A percentile compares a stretch with the other conserved stretches of the same genome.
Conservation (phyloP, 30 jellyfish, hydroid and myxozoan species). For the Cassiopea andromeda region DNA sequence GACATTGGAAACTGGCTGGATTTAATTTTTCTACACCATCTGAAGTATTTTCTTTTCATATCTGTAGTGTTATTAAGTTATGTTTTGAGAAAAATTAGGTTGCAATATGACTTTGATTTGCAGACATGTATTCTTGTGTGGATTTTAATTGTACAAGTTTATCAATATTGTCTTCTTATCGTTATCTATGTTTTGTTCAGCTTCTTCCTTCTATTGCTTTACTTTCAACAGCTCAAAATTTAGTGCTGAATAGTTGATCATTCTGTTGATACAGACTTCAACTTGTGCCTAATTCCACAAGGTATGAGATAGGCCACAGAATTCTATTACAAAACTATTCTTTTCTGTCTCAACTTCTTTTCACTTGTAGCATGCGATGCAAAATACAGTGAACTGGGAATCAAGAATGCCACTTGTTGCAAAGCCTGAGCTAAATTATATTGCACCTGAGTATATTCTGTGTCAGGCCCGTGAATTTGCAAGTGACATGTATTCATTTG, state of each 20-base stretch:
- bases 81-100: too few relatives aligned
- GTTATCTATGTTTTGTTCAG: not conserved
- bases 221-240: too few relatives aligned
- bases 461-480: conserved; percentile 64
- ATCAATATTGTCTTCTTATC: not conserved
- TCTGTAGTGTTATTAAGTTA: too few relatives aligned
- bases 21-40: conserved; percentile 73
- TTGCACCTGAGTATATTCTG: conserved; percentile 85
- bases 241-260: too few relatives aligned
- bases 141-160: not conserved
- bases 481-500: conserved; percentile 90
- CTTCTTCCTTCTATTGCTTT: not conserved
- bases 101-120: too few relatives aligned
- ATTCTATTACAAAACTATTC: too few relatives aligned
- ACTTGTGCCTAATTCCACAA: too few relatives aligned
- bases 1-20: conserved; percentile 97
- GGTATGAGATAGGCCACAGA: too few relatives aligned
- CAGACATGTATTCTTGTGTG: too few relatives aligned
- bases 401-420: conserved; percentile 67
- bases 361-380: conserved; percentile 40
- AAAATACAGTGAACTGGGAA: conserved; percentile 59
- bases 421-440: conserved; percentile 83
- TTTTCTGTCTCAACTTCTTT: not conserved
- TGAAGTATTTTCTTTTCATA: conserved; percentile 26
- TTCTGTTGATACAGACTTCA: too few relatives aligned